These are phyloP conservation scores for Saccopteryx bilineata DNA, from an alignment of 2,113 vertebrate species.

Conservation along the genomic window DNA sequence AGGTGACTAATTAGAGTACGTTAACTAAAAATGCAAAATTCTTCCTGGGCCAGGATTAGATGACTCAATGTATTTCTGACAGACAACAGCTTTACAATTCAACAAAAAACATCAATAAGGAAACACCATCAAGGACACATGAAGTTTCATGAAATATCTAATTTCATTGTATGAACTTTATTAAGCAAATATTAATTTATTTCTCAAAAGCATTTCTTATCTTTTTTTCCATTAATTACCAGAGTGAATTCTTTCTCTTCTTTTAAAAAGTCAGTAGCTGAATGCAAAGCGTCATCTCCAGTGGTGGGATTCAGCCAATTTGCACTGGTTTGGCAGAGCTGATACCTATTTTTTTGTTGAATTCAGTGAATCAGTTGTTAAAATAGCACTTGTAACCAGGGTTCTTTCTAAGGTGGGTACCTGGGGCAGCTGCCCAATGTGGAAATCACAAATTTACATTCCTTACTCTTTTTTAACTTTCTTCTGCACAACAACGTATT, in stretches of 20 bases:
- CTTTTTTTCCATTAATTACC: slow-evolving; percentile 26
- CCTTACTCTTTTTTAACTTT: too few relatives aligned
- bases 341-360: too few relatives aligned
- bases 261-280: slow-evolving; percentile 39
- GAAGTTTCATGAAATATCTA: slow-evolving; percentile 17
- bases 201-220: slow-evolving; percentile 22
- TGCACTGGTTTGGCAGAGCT: too few relatives aligned
- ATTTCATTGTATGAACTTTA: slow-evolving; percentile 62
- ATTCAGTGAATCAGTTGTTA: too few relatives aligned
- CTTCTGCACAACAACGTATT: too few relatives aligned
- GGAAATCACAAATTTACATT: too few relatives aligned
- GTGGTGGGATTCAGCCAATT: too few relatives aligned
- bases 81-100: slow-evolving; percentile 26
- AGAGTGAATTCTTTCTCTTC: slow-evolving; percentile 21
- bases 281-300: slow-evolving; percentile 9
- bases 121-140: slow-evolving; percentile 41
- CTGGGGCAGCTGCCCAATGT: too few relatives aligned
- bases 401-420: too few relatives aligned
- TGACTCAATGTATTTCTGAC: slow-evolving; percentile 14
- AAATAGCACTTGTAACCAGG: too few relatives aligned
- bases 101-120: slow-evolving; percentile 27
- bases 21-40: slow-evolving; percentile 40
- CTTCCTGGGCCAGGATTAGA: not conserved
- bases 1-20: not conserved
- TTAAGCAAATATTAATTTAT: slow-evolving; percentile 62